phyloP scores from a whole-genome alignment of 2,888 invertebrate genomes.

The Latrodectus hesperus region DNA sequence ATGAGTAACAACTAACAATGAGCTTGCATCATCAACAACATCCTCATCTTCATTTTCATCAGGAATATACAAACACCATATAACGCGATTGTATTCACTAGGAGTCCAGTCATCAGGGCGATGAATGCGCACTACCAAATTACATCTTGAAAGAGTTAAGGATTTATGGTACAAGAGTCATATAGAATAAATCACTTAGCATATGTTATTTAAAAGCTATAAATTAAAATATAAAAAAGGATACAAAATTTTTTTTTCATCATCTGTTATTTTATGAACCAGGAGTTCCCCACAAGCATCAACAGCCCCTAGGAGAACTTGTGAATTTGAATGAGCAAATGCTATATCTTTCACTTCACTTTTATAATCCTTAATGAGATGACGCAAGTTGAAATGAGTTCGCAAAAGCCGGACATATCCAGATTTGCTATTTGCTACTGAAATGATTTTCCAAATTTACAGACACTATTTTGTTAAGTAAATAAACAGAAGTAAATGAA shows the following conservation, averaged over 20 bases:
- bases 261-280: constrained; percentile 77
- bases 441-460: background rate
- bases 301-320: constrained; percentile 88
- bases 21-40: constrained; percentile 80
- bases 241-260: constrained; percentile 74
- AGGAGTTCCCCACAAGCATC: constrained; percentile 89
- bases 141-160: constrained; percentile 43
- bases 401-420: constrained; percentile 89
- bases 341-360: constrained; percentile 93
- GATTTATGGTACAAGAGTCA: background rate
- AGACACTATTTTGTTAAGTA: no score
- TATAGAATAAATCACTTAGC: background rate
- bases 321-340: constrained; percentile 87
- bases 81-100: constrained; percentile 82
- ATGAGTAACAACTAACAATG: constrained; percentile 87
- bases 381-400: constrained; percentile 83
- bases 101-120: constrained; percentile 78
- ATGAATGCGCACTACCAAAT: constrained; percentile 78
- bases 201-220: background rate
- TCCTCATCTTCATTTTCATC: constrained; percentile 75
- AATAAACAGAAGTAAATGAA: background rate
- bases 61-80: constrained; percentile 95
- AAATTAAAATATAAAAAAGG: constrained; percentile 71
- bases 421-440: constrained; percentile 60
- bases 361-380: constrained; percentile 89